A percentile compares a stretch with the other conserved stretches of the same genome.
Conservation (phyloP, 2,888 invertebrate genomes). For the Ferdinandea cuprea region DNA sequence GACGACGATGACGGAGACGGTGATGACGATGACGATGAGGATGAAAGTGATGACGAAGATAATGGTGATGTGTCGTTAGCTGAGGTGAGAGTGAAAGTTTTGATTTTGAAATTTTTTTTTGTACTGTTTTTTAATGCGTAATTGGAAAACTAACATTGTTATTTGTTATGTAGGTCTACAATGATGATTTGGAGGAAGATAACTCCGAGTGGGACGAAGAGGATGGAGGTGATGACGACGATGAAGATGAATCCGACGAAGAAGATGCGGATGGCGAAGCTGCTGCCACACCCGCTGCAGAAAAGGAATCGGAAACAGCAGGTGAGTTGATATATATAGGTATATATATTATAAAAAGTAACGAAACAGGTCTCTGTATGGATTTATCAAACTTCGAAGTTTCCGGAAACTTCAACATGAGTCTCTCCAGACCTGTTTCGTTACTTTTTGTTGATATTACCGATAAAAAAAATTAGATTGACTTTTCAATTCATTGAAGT, state of each 20-base stretch:
- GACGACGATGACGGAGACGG: constrained; percentile 76
- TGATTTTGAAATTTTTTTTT: constrained; percentile 27
- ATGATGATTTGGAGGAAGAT: constrained; percentile 85
- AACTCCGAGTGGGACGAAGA: constrained; percentile 87
- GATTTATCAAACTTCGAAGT: too few species aligned
- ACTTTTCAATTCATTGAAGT: too few species aligned
- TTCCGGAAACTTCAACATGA: too few species aligned
- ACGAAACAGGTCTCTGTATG: neutral
- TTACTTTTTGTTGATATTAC: too few species aligned
- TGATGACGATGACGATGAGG: constrained; percentile 82
- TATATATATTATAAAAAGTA: neutral
- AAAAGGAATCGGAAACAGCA: constrained; percentile 75
- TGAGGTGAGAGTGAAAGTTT: constrained; percentile 79
- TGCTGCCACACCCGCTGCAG: constrained; percentile 76
- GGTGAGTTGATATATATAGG: constrained; percentile 66
- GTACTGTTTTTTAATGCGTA: neutral
- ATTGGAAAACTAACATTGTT: neutral
- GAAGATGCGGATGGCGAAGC: constrained; percentile 83
- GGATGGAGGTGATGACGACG: constrained; percentile 84
- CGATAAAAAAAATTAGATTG: too few species aligned
- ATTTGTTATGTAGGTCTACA: constrained; percentile 80
- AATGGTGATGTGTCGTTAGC: constrained; percentile 83
- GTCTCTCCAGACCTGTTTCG: too few species aligned
- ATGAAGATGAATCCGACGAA: constrained; percentile 85
- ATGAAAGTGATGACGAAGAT: constrained; percentile 86